Percentiles rank a stretch among this genome's conserved stretches.
Conservation (phyloP, 2,888 invertebrate genomes). For the Ochropacha duplaris region DNA sequence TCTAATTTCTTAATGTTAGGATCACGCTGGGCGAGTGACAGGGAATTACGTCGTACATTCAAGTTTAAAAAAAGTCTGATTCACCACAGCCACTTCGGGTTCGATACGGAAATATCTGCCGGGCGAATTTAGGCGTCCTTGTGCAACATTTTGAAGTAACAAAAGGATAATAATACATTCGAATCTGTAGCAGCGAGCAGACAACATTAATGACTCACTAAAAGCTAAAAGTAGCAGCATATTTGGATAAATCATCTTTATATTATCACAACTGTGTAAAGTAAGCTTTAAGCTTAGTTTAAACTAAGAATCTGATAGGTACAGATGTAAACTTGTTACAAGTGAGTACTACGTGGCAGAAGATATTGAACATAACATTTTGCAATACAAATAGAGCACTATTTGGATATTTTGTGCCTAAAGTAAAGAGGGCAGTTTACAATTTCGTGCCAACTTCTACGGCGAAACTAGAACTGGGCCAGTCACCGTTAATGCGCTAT, state of each 20-base stretch:
- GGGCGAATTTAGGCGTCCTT: constrained; percentile 77
- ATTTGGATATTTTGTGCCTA: constrained; percentile 63
- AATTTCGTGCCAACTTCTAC: constrained; percentile 78
- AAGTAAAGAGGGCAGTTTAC: constrained; percentile 81
- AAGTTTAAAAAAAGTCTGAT: constrained; percentile 66
- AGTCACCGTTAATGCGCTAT: constrained; percentile 73
- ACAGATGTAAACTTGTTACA: background rate
- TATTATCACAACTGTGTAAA: background rate
- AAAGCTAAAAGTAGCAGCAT: constrained; percentile 27
- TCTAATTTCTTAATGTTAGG: constrained; percentile 62
- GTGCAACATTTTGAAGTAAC: constrained; percentile 65
- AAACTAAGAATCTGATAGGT: background rate
- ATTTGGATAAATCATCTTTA: too few relatives aligned
- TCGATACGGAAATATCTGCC: constrained; percentile 74
- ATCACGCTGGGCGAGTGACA: constrained; percentile 64
- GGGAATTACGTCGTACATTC: constrained; percentile 64
- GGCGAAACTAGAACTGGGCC: constrained; percentile 74
- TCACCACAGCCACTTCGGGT: constrained; percentile 74
- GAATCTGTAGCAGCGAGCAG: constrained; percentile 46
- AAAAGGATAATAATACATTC: constrained; percentile 70
- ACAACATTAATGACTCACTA: constrained; percentile 53
- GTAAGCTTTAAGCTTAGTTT: background rate
- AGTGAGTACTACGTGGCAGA: constrained; percentile 20
- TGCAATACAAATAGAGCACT: constrained; percentile 33
- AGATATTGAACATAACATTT: constrained; percentile 30